A percentile compares a stretch with the other conserved stretches of the same genome.
Conservation (phyloP, 1,140 invertebrate genomes). For the Lordiphosa stackelbergi region DNA sequence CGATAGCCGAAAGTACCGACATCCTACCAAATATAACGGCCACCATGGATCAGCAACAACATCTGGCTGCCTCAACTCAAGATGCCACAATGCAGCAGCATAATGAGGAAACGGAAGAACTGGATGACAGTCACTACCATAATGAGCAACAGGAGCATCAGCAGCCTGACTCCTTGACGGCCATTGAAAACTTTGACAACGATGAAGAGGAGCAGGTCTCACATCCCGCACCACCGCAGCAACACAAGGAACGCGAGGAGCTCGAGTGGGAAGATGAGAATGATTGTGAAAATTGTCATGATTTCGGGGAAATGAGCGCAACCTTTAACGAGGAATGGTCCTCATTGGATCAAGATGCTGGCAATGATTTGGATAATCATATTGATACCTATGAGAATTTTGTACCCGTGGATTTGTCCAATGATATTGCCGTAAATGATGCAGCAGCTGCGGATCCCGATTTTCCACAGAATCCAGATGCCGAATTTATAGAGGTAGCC, state of each 20-base stretch:
- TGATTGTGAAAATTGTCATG: slow-evolving; percentile 5
- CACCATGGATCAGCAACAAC: slow-evolving; percentile 26
- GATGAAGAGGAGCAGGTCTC: slow-evolving; percentile 18
- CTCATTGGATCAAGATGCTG: slow-evolving; percentile 41
- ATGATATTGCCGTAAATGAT: slow-evolving; percentile 77
- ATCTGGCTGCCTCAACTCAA: slow-evolving; percentile 31
- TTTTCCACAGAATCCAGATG: slow-evolving; percentile 70
- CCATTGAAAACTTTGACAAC: slow-evolving; percentile 30
- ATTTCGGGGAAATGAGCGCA: slow-evolving; percentile 52
- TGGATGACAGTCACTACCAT: slow-evolving; percentile 37
- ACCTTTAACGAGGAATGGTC: slow-evolving; percentile 68
- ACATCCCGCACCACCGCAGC: neutral
- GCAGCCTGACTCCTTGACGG: slow-evolving; percentile 29
- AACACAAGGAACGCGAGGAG: slow-evolving; percentile 47
- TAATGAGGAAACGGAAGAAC: slow-evolving; percentile 52
- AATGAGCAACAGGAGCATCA: slow-evolving; percentile 29
- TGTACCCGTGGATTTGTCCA: slow-evolving; percentile 67
- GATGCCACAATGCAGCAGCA: slow-evolving; percentile 38
- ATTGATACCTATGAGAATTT: slow-evolving; percentile 62
- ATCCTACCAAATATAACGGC: slow-evolving; percentile 28
- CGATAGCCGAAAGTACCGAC: slow-evolving; percentile 32
- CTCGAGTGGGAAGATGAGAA: slow-evolving; percentile 62
- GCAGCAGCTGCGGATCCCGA: slow-evolving; percentile 45
- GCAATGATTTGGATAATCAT: slow-evolving; percentile 63
- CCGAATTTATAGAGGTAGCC: slow-evolving; percentile 61